phyloP scores from a whole-genome alignment of 2,888 invertebrate genomes.

The Pachymerium ferrugineum region DNA sequence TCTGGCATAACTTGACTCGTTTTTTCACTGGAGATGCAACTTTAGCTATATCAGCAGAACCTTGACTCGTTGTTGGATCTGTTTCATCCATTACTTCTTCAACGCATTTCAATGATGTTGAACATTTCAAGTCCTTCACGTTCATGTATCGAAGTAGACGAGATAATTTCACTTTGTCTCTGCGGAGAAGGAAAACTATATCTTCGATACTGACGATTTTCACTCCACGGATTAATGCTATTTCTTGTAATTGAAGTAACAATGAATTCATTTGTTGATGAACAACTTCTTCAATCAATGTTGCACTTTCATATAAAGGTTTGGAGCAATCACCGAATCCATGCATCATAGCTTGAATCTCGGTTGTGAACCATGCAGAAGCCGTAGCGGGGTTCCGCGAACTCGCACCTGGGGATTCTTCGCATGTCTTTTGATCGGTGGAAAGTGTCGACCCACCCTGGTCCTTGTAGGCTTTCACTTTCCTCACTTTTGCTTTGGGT shows the following conservation, averaged over 20 bases:
- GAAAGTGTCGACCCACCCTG: no score
- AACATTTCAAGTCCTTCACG: slow-evolving; percentile 44
- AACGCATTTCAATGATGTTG: slow-evolving; percentile 38
- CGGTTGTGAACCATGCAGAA: slow-evolving; percentile 33
- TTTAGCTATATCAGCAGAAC: not conserved
- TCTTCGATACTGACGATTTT: slow-evolving; percentile 58
- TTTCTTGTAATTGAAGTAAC: slow-evolving; percentile 66
- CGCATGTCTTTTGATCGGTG: not conserved
- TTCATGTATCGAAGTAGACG: slow-evolving; percentile 45
- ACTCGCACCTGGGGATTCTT: not conserved
- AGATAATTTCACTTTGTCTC: slow-evolving; percentile 58
- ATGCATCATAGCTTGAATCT: slow-evolving; percentile 52
- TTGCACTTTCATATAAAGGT: slow-evolving; percentile 74
- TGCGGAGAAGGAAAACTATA: slow-evolving; percentile 74
- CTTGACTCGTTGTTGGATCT: not conserved
- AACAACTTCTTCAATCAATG: slow-evolving; percentile 75
- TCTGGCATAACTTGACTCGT: slow-evolving; percentile 46
- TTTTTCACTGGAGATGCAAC: slow-evolving; percentile 33
- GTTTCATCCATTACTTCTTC: slow-evolving; percentile 41
- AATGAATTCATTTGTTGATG: slow-evolving; percentile 72
- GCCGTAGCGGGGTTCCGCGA: not conserved
- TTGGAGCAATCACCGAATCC: slow-evolving; percentile 86
- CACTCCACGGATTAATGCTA: slow-evolving; percentile 58
- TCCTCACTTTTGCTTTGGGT: no score
- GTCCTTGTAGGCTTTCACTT: no score